Conservation (phyloP, 2,113 vertebrate species). For the Sturnus vulgaris region DNA sequence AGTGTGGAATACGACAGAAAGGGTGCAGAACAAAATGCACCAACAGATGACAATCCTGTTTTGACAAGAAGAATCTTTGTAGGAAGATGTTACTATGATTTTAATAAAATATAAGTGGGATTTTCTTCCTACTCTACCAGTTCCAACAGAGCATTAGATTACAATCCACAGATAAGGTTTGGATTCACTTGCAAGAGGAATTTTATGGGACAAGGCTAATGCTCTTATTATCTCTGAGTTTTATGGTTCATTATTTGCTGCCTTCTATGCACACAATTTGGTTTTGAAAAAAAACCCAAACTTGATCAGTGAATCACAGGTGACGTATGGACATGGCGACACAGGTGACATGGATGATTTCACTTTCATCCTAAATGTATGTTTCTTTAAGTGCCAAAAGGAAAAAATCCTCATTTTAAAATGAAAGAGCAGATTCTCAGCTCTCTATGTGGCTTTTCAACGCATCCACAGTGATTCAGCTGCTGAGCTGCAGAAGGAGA, state of each 20-base stretch:
- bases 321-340: fast-evolving
- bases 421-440: not conserved
- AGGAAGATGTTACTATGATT: slow-evolving; percentile 35
- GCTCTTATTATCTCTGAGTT: not conserved
- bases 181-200: not conserved
- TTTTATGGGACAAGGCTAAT: not conserved
- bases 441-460: not conserved
- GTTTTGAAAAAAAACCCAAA: not conserved
- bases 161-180: not conserved
- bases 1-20: not conserved
- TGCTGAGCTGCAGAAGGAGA: not conserved
- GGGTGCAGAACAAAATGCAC: not conserved
- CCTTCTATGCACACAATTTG: not conserved
- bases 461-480: not conserved
- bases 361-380: not conserved
- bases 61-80: slow-evolving; percentile 10
- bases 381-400: not conserved
- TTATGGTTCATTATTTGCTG: not conserved
- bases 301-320: not conserved
- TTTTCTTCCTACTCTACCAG: not conserved
- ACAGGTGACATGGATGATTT: not conserved
- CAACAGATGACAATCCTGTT: not conserved
- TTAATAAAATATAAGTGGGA: not conserved
- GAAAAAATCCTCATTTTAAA: not conserved
- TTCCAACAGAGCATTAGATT: not conserved